These are phyloP conservation scores for Dascyllus trimaculatus DNA, from an alignment of 2,113 vertebrate genomes.

Conservation along the genomic window DNA sequence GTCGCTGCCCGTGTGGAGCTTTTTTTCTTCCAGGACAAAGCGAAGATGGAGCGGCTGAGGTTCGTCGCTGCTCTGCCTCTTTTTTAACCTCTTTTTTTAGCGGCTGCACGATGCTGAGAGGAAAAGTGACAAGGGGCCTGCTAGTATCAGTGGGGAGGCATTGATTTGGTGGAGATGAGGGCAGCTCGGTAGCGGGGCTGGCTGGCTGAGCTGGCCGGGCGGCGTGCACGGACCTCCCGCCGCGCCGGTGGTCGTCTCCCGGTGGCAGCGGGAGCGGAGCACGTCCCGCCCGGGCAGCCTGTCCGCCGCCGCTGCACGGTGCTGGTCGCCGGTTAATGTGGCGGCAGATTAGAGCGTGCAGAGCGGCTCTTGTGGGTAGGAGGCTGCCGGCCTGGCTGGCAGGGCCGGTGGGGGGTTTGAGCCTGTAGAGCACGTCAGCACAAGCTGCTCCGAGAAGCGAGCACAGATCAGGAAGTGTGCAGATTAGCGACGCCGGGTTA, in stretches of 20 bases:
- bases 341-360: neutral
- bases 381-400: constrained; percentile 62
- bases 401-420: constrained; percentile 43
- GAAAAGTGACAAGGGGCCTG: constrained; percentile 58
- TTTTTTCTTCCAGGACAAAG: constrained; percentile 61
- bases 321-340: neutral
- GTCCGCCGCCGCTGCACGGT: neutral
- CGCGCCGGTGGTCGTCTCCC: constrained; percentile 36
- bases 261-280: constrained; percentile 28
- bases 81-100: neutral
- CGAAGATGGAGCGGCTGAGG: constrained; percentile 41
- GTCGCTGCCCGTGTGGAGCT: constrained; percentile 4
- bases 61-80: constrained; percentile 11
- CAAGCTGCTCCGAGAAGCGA: constrained; percentile 48
- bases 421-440: constrained; percentile 76
- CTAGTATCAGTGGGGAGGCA: constrained; percentile 67
- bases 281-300: constrained; percentile 20
- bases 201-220: constrained; percentile 23
- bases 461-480: constrained; percentile 68
- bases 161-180: constrained; percentile 71
- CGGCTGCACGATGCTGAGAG: constrained; percentile 46
- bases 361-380: constrained; percentile 29
- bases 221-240: constrained; percentile 57
- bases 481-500: constrained; percentile 23
- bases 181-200: constrained; percentile 31